Conservation (phyloP, 2,113 vertebrate species). For the Lepidiolamprologus cunningtoni region DNA sequence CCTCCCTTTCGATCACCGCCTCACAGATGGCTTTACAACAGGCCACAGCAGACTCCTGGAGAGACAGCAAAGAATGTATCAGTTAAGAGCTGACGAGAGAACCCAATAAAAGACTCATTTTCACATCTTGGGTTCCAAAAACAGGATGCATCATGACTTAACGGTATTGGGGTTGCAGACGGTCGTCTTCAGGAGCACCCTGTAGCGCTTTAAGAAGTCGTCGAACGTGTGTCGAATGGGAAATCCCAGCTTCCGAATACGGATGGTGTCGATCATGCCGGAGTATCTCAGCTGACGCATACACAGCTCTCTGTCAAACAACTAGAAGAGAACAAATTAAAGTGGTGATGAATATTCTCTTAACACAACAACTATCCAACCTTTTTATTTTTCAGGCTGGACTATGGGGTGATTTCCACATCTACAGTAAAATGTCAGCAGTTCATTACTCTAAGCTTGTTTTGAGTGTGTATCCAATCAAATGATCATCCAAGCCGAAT, state of each 20-base stretch:
- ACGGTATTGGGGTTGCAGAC: slow-evolving; percentile 63
- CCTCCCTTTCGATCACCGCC: slow-evolving; percentile 62
- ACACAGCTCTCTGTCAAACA: slow-evolving; percentile 83
- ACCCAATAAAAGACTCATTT: not conserved
- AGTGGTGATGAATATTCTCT: not conserved
- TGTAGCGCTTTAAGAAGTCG: slow-evolving; percentile 81
- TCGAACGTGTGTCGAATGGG: slow-evolving; percentile 81
- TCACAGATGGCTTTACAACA: slow-evolving; percentile 76
- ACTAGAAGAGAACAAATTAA: slow-evolving; percentile 47
- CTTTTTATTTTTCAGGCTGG: not conserved
- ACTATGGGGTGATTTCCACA: not conserved
- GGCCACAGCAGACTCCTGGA: slow-evolving; percentile 56
- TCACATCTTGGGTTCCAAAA: not conserved
- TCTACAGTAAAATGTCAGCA: not conserved
- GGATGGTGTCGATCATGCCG: slow-evolving; percentile 88
- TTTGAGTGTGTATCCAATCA: not conserved
- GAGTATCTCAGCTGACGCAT: slow-evolving; percentile 85
- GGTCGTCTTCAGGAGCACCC: slow-evolving; percentile 64
- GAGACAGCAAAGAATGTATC: not conserved
- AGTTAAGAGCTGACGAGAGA: not conserved
- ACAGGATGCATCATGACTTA: not conserved
- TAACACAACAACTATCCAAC: not conserved
- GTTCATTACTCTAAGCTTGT: not conserved
- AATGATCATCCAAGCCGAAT: not conserved
- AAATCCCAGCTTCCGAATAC: slow-evolving; percentile 82